phyloP scores from a whole-genome alignment of 1,140 invertebrate genomes.

The Parapsyche elsis region DNA sequence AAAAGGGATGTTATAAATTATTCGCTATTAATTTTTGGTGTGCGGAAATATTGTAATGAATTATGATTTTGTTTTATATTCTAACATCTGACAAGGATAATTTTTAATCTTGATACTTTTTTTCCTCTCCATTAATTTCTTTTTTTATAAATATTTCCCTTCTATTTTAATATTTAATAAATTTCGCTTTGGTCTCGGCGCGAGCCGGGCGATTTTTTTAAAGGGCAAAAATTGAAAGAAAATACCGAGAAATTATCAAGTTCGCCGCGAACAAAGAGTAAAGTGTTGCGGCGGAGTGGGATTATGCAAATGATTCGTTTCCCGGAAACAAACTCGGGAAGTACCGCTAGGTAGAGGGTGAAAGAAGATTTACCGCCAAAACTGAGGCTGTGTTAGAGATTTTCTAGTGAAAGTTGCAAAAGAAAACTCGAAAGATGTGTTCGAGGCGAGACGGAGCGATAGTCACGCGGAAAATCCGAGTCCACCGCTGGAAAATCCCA shows the following conservation, averaged over 20 bases:
- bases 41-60: background rate
- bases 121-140: background rate
- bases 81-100: conserved; percentile 14
- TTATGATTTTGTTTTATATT: background rate
- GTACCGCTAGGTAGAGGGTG: background rate
- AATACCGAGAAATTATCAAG: conserved; percentile 42
- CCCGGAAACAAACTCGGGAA: conserved; percentile 34
- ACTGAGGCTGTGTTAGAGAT: conserved; percentile 19
- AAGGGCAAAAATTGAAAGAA: conserved; percentile 41
- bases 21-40: conserved; percentile 19
- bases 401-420: conserved; percentile 14
- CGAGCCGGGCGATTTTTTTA: conserved; percentile 5
- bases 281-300: conserved; percentile 37
- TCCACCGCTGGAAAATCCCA: background rate
- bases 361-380: conserved; percentile 32
- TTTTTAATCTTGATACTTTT: conserved; percentile 28
- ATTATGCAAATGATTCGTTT: conserved; percentile 39
- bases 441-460: background rate
- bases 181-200: background rate
- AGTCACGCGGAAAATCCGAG: background rate
- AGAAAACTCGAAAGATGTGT: background rate
- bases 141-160: conserved; percentile 22
- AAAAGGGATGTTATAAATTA: conserved; percentile 13
- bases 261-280: conserved; percentile 36
- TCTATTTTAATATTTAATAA: conserved; percentile 12